Base-by-base conservation (phyloP, 1,140 invertebrate species). In the Amyelois transitella region DNA sequence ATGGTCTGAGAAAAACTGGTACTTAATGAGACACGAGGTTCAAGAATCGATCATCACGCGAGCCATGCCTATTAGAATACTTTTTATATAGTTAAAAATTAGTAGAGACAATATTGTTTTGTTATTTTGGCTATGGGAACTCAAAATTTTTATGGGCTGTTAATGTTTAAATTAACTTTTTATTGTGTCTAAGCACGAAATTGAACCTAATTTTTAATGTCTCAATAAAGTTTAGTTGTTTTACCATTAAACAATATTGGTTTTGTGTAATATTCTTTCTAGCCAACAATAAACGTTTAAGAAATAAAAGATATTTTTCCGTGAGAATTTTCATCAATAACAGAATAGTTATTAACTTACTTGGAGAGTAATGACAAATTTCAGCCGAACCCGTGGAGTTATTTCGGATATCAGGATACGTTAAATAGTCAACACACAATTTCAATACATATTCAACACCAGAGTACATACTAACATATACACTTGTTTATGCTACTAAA, bases 1-100 rank as follows among this genome's bases (percentile, higher is more conserved):
- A 59, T 57, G 51, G 50, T 57, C 44, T 43, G 20, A 56, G 57
- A 62, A 61, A 51, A 56, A 58, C 61, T 57, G 25, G 43, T 45
- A 44, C 32, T 53, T 67, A 71, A 71, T 64, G 68, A 67, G 60
- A 64, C 59, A 57, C 60, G 62, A 60, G 67, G 52, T 48, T 55
- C 28, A 18, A 54, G 60, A 64, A 71, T 65, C 58, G 59, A 67
- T 71, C 61, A 64, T 62, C 55, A 51, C 51, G 51, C 59, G 50
- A 43, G 25, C 18, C 45, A 32, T 43, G 38, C 57, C 60, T 70
- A 67, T 70, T 62, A 64, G 64, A 67, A 60, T 64, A 43, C 51
- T 32, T 28, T 53, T 60, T 22, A 59, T 54, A 57, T 62, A 55
- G 43, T 17, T 45, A 54, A 25, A 45, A 44, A 60, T 44, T 55